phyloP scores from a whole-genome alignment of 2,888 invertebrate species.

The Lomographa bimaculata region DNA sequence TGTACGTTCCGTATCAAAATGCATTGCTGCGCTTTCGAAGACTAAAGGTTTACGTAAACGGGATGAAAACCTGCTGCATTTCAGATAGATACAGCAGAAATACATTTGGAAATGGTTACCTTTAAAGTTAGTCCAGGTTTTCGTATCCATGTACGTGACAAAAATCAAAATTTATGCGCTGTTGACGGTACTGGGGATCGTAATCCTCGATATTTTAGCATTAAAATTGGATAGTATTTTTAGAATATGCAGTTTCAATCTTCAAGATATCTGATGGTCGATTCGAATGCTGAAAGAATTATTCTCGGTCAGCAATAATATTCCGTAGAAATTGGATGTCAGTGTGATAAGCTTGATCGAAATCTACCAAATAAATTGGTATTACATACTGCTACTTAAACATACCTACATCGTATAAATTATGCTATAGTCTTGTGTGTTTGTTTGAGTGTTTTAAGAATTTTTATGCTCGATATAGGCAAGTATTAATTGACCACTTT shows the following conservation, averaged over 20 bases:
- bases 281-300: conserved; percentile 1
- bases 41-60: conserved; percentile 26
- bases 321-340: too few relatives aligned
- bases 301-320: background rate
- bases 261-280: conserved; percentile 10
- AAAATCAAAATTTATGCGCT: conserved; percentile 38
- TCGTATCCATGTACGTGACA: conserved; percentile 36
- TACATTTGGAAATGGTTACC: conserved; percentile 33
- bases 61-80: conserved; percentile 22
- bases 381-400: too few relatives aligned
- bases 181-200: conserved; percentile 30
- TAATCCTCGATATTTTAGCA: conserved; percentile 32
- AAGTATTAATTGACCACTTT: too few relatives aligned
- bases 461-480: too few relatives aligned
- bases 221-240: conserved; percentile 34
- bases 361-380: too few relatives aligned
- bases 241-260: conserved; percentile 20
- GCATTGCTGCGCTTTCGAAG: conserved; percentile 30
- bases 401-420: too few relatives aligned
- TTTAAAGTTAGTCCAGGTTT: conserved; percentile 36
- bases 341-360: too few relatives aligned
- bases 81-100: conserved; percentile 24
- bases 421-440: too few relatives aligned
- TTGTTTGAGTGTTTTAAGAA: too few relatives aligned
- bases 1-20: conserved; percentile 26